phyloP scores from a whole-genome alignment of 2,888 invertebrate species.

The Laspeyria flexula region DNA sequence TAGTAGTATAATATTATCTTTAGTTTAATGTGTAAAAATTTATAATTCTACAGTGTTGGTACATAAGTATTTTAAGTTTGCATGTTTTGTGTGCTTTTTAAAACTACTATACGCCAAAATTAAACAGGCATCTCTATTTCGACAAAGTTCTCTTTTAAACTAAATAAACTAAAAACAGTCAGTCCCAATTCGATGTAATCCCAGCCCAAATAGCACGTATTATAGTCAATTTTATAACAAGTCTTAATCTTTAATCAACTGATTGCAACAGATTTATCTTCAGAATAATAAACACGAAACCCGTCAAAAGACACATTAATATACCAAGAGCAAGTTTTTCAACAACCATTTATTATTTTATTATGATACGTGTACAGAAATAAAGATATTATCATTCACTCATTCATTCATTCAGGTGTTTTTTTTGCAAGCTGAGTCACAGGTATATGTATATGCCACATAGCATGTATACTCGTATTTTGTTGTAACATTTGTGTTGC shows the following conservation, averaged over 20 bases:
- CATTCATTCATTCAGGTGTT: conserved; percentile 17
- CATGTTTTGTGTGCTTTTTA: too few species aligned
- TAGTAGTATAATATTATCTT: too few species aligned
- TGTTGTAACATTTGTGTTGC: neutral
- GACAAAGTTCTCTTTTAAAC: too few species aligned
- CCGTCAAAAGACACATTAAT: neutral
- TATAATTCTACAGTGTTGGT: too few species aligned
- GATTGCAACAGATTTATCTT: neutral
- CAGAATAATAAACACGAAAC: neutral
- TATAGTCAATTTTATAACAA: too few species aligned
- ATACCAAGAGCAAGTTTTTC: neutral
- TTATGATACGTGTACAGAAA: neutral
- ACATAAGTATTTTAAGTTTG: too few species aligned
- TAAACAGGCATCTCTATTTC: too few species aligned
- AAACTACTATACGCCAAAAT: too few species aligned
- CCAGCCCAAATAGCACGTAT: too few species aligned
- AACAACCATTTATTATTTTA: neutral
- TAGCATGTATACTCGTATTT: neutral
- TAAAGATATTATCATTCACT: conserved; percentile 6
- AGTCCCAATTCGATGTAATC: too few species aligned
- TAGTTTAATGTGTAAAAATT: too few species aligned
- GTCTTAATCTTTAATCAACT: neutral
- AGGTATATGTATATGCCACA: neutral
- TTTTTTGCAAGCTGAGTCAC: conserved; percentile 14
- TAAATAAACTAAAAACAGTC: too few species aligned